A percentile compares a stretch with the other conserved stretches of the same genome.
Evolutionary conservation across 1,140 invertebrate genomes (phyloP).

Genomic region (Calycopis cecrops): DNA sequence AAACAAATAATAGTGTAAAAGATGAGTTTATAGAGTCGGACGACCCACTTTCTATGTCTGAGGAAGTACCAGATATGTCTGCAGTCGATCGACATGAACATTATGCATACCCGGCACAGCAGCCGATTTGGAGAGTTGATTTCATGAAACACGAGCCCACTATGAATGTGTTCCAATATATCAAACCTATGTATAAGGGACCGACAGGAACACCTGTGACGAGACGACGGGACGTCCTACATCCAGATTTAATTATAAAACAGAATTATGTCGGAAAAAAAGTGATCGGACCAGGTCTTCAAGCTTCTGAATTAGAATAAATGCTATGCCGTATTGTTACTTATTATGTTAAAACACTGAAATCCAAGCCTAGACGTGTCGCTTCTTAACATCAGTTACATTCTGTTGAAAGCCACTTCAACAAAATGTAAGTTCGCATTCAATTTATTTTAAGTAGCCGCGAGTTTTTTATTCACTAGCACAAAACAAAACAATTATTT

Average conservation of each 20-base stretch:
- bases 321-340: no score
- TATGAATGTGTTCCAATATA: constrained; percentile 36
- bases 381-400: no score
- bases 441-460: no score
- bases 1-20: constrained; percentile 21
- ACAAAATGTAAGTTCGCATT: no score
- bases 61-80: constrained; percentile 37
- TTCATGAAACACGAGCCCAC: constrained; percentile 56
- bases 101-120: constrained; percentile 35
- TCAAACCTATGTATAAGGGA: constrained; percentile 33
- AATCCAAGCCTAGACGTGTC: no score
- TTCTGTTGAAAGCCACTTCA: no score
- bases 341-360: no score
- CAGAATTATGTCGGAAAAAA: constrained; percentile 49
- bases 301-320: constrained; percentile 18
- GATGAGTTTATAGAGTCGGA: constrained; percentile 36
- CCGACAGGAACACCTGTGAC: constrained; percentile 35
- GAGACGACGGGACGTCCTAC: constrained; percentile 43
- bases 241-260: constrained; percentile 55
- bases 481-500: no score
- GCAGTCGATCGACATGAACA: constrained; percentile 31
- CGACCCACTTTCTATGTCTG: constrained; percentile 54
- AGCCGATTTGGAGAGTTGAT: constrained; percentile 54
- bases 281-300: constrained; percentile 31
- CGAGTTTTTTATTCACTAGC: no score